A percentile compares a stretch with the other conserved stretches of the same genome.
Evolutionary conservation across 37 sponge, comb jelly and placozoan genomes (phyloP).

Genomic region (Lycopodina hypogea): DNA sequence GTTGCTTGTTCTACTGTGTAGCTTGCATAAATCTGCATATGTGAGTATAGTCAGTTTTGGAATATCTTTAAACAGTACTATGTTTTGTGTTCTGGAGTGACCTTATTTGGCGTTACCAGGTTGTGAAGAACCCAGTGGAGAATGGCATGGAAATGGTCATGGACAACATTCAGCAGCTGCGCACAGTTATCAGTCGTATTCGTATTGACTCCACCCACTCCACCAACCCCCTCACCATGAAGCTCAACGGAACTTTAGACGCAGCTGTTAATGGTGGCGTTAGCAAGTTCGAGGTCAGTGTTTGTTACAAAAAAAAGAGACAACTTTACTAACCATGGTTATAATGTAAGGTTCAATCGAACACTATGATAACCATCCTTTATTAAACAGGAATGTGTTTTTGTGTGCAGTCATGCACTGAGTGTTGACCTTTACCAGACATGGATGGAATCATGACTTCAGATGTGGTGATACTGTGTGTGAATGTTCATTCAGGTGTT

Average conservation of each 20-base stretch:
- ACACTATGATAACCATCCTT: background rate
- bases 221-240: conserved; percentile 81
- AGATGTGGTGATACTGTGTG: no score
- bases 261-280: conserved; percentile 86
- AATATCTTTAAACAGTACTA: no score
- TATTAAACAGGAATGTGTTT: background rate
- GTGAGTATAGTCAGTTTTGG: no score
- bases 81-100: no score
- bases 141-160: conserved; percentile 74
- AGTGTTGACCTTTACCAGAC: no score
- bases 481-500: conserved; percentile 44
- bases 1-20: no score
- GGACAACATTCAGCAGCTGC: conserved; percentile 56
- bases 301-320: background rate
- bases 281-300: conserved; percentile 73
- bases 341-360: no score
- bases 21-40: no score
- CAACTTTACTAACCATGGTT: background rate
- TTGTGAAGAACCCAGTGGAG: conserved; percentile 72
- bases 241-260: conserved; percentile 80
- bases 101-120: no score
- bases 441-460: no score
- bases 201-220: conserved; percentile 41
- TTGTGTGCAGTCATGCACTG: no score
- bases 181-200: conserved; percentile 45